Percentiles rank a stretch among this genome's conserved stretches.
Evolutionary conservation across 1,140 invertebrate genomes (phyloP).

Genomic region (Aphidius gifuensis): DNA sequence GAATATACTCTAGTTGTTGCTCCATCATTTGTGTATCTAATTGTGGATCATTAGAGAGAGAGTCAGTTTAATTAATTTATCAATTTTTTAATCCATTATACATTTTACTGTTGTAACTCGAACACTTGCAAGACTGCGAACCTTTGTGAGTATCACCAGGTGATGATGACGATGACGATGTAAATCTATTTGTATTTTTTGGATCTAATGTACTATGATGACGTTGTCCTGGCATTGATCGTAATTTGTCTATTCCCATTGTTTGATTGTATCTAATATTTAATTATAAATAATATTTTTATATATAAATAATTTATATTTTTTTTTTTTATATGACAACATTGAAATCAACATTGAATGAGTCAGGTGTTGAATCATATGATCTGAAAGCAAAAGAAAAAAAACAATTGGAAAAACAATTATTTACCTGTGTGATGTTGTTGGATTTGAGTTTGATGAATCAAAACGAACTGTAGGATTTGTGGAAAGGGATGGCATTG

Average conservation of each 20-base stretch:
- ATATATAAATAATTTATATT: not conserved
- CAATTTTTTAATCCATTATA: slow-evolving; percentile 16
- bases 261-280: slow-evolving; percentile 19
- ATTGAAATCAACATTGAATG: slow-evolving; percentile 50
- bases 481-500: not conserved
- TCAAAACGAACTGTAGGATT: slow-evolving; percentile 8
- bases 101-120: slow-evolving; percentile 25
- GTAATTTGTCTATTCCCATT: not conserved
- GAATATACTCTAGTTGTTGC: too few species aligned
- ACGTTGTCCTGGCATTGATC: not conserved
- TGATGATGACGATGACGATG: not conserved
- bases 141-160: slow-evolving; percentile 18
- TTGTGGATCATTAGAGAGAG: too few species aligned
- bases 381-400: slow-evolving; percentile 46
- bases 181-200: not conserved
- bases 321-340: slow-evolving; percentile 39
- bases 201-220: not conserved
- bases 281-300: not conserved
- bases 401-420: not conserved
- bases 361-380: slow-evolving; percentile 48
- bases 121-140: slow-evolving; percentile 25
- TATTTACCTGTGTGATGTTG: slow-evolving; percentile 11
- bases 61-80: not conserved
- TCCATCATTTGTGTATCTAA: too few species aligned
- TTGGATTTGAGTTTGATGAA: not conserved